A percentile compares a stretch with the other conserved stretches of the same genome.
Conservation (phyloP, 2,888 invertebrate species). For the Eupithecia abbreviata region DNA sequence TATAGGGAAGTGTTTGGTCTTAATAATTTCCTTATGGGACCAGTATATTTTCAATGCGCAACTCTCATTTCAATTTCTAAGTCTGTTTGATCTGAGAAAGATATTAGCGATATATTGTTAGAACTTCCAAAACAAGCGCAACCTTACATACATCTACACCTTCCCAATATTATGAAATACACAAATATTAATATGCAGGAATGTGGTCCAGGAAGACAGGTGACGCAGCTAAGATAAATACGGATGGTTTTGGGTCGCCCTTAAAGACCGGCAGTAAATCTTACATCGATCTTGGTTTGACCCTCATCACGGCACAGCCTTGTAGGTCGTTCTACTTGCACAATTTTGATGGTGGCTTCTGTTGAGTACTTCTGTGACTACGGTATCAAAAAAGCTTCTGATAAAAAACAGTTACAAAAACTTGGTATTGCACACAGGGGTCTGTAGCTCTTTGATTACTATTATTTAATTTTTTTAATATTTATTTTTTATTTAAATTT, state of each 20-base stretch:
- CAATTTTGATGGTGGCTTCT: neutral
- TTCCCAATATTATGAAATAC: slow-evolving; percentile 1
- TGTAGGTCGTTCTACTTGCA: slow-evolving; percentile 6
- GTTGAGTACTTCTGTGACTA: neutral
- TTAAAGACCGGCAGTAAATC: slow-evolving; percentile 54
- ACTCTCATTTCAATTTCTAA: too few species aligned
- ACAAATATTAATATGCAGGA: slow-evolving; percentile 21
- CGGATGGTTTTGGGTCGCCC: slow-evolving; percentile 43
- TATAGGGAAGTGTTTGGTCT: too few species aligned
- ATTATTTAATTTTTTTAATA: too few species aligned
- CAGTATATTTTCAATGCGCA: too few species aligned
- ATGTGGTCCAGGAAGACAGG: slow-evolving; percentile 49
- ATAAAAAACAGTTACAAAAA: neutral
- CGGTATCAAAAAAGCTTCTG: neutral
- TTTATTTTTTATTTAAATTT: neutral
- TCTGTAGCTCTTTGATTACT: neutral
- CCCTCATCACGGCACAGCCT: slow-evolving; percentile 51
- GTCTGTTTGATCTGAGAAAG: too few species aligned
- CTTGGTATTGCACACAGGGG: neutral
- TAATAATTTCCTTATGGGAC: too few species aligned
- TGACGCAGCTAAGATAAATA: slow-evolving; percentile 55
- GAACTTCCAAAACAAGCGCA: neutral
- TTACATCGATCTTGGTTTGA: slow-evolving; percentile 51
- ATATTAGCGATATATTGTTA: too few species aligned
- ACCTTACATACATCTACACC: neutral